phyloP scores from a whole-genome alignment of 2,113 vertebrate species.

The Echinops telfairi region DNA sequence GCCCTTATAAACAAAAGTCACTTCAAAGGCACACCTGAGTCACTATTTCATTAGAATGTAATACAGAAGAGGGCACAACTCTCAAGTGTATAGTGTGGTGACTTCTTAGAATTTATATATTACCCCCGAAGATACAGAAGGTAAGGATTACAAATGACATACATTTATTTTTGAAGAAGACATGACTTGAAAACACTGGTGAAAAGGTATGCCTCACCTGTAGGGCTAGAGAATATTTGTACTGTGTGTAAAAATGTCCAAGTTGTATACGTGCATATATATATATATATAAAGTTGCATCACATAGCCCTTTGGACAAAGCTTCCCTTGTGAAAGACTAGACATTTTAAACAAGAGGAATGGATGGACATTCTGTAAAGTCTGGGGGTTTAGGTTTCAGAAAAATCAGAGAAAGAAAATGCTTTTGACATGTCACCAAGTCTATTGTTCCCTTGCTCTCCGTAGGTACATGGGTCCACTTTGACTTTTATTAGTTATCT shows the following conservation, averaged over 20 bases:
- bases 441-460: slow-evolving; percentile 5
- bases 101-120: background rate
- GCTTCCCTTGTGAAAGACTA: slow-evolving; percentile 36
- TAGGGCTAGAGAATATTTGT: slow-evolving; percentile 42
- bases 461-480: background rate
- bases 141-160: slow-evolving; percentile 10
- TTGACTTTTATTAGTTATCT: background rate
- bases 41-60: slow-evolving; percentile 14
- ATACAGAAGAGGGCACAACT: background rate
- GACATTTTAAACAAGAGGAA: background rate
- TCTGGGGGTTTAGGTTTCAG: slow-evolving; percentile 7
- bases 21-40: background rate
- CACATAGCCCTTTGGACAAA: background rate
- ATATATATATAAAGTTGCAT: background rate
- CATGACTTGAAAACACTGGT: background rate
- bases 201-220: background rate
- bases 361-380: slow-evolving; percentile 23
- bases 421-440: background rate
- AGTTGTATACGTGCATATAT: background rate
- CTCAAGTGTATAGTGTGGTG: background rate
- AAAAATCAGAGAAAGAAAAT: slow-evolving; percentile 27
- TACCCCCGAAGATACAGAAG: background rate
- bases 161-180: slow-evolving; percentile 31
- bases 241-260: slow-evolving; percentile 12
- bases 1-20: background rate